phyloP scores from a whole-genome alignment of 2,797 vertebrate species.

The Rhinophrynus dorsalis region DNA sequence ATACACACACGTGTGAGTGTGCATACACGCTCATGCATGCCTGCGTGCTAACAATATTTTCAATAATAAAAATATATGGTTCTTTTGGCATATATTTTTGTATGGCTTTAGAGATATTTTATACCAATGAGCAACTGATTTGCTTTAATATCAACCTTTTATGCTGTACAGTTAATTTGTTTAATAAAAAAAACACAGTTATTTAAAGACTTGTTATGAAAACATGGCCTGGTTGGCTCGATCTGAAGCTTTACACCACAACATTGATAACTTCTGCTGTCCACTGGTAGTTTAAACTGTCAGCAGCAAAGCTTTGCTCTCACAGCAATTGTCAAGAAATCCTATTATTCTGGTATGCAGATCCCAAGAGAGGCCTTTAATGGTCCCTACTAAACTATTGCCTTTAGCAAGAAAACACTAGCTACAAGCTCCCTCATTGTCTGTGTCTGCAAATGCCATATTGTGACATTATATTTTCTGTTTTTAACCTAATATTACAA shows the following conservation, averaged over 20 bases:
- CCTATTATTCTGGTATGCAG: slow-evolving; percentile 40
- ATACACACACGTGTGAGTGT: too few species aligned
- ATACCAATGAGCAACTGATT: background rate
- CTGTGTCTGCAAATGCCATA: slow-evolving; percentile 39
- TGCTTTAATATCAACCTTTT: background rate
- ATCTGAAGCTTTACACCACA: slow-evolving; percentile 26
- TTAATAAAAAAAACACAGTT: slow-evolving; percentile 10
- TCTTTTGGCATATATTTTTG: too few species aligned
- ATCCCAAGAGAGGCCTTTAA: slow-evolving; percentile 45
- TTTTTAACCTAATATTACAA: slow-evolving; percentile 26
- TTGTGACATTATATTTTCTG: slow-evolving; percentile 41
- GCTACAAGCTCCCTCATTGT: slow-evolving; percentile 45
- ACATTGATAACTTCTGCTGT: slow-evolving; percentile 14
- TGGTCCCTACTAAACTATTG: slow-evolving; percentile 50
- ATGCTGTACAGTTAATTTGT: background rate
- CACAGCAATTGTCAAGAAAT: slow-evolving; percentile 35
- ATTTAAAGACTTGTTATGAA: background rate
- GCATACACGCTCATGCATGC: too few species aligned
- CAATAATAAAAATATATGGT: too few species aligned
- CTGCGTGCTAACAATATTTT: too few species aligned
- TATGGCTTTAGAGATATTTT: background rate
- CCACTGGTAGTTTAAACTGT: slow-evolving; percentile 39
- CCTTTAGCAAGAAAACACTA: slow-evolving; percentile 46
- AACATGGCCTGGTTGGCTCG: slow-evolving; percentile 10
- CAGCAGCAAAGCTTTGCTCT: slow-evolving; percentile 39